phyloP scores from a whole-genome alignment of 2,888 invertebrate species.

The Eustalomyia histrio region DNA sequence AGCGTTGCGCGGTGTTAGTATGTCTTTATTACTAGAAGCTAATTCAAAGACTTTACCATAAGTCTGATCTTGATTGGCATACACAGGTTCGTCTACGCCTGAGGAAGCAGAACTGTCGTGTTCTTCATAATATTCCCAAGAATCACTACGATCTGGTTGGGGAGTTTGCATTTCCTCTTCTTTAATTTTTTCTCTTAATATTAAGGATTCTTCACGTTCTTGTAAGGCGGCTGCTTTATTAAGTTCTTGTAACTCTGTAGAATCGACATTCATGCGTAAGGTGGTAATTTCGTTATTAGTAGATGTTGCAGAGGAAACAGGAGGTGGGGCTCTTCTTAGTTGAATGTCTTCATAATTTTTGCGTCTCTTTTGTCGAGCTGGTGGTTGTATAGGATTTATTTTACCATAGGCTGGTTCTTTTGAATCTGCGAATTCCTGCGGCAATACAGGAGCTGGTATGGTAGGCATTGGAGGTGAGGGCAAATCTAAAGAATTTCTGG shows the following conservation, averaged over 20 bases:
- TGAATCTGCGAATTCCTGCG: slow-evolving; percentile 57
- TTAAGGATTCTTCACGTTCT: slow-evolving; percentile 73
- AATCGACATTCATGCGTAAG: slow-evolving; percentile 73
- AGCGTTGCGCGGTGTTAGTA: slow-evolving; percentile 71
- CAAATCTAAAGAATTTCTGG: slow-evolving; percentile 68
- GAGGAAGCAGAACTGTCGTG: slow-evolving; percentile 69
- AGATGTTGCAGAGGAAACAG: not conserved
- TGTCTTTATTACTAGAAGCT: slow-evolving; percentile 72
- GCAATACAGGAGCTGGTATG: slow-evolving; percentile 76
- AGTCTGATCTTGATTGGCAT: slow-evolving; percentile 77
- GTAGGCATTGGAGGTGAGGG: slow-evolving; percentile 75
- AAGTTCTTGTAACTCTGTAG: slow-evolving; percentile 73
- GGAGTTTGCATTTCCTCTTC: slow-evolving; percentile 72
- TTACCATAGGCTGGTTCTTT: slow-evolving; percentile 71
- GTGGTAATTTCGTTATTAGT: slow-evolving; percentile 45
- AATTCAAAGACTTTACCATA: slow-evolving; percentile 78
- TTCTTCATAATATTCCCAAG: slow-evolving; percentile 77
- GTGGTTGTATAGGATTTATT: slow-evolving; percentile 71
- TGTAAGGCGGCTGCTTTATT: slow-evolving; percentile 69
- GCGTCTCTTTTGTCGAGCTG: slow-evolving; percentile 73
- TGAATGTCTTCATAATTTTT: slow-evolving; percentile 76
- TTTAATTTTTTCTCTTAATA: slow-evolving; percentile 70
- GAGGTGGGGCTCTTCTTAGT: slow-evolving; percentile 68
- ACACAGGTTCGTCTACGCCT: slow-evolving; percentile 74
- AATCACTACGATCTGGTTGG: slow-evolving; percentile 77